Conservation (phyloP, 2,113 vertebrate genomes). For the Motacilla alba region DNA sequence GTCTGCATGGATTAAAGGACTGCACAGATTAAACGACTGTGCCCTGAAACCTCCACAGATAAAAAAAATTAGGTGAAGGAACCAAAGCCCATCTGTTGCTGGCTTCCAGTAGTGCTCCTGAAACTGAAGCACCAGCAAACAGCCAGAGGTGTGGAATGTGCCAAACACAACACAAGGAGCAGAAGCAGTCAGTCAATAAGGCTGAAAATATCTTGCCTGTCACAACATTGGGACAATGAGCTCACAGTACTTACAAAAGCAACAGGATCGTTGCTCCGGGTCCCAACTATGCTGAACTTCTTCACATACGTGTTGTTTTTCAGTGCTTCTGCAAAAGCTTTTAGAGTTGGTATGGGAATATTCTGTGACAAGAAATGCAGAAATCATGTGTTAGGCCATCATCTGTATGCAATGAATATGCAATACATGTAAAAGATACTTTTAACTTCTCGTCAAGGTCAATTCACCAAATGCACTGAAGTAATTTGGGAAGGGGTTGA, state of each 20-base stretch:
- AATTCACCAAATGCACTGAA: not conserved
- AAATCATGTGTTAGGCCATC: not conserved
- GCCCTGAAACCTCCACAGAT: not conserved
- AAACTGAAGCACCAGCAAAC: not conserved
- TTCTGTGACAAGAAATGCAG: constrained; percentile 76
- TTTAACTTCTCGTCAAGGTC: not conserved
- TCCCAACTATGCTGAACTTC: constrained; percentile 94
- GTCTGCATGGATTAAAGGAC: not conserved
- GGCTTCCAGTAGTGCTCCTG: not conserved
- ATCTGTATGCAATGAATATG: not conserved
- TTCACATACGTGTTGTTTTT: constrained; percentile 87
- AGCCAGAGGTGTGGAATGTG: not conserved
- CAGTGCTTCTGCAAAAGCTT: constrained; percentile 89
- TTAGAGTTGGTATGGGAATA: constrained; percentile 90
- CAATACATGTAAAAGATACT: not conserved
- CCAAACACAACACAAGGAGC: not conserved
- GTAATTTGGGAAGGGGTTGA: not conserved
- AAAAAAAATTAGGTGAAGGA: not conserved
- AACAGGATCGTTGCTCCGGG: constrained; percentile 92
- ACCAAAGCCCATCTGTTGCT: not conserved
- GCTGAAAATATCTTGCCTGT: not conserved
- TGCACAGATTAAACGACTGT: not conserved
- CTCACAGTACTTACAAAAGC: constrained; percentile 82
- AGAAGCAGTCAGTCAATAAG: not conserved
- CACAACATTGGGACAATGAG: not conserved